Conservation (phyloP, 2,888 invertebrate genomes). For the Eupithecia pulchellata region DNA sequence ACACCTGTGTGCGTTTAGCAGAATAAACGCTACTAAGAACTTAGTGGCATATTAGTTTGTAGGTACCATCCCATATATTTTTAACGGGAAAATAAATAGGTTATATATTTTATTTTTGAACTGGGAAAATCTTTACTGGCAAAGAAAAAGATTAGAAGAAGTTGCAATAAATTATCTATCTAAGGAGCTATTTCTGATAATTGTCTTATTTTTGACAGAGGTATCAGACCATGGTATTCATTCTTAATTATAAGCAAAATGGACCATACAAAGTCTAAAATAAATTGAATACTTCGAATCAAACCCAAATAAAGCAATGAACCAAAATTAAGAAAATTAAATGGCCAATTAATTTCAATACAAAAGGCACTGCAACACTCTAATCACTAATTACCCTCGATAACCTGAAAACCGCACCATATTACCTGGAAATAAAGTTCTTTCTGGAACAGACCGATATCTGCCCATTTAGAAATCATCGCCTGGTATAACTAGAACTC, state of each 20-base stretch:
- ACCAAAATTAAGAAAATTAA: constrained; percentile 47
- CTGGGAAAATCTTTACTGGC: too few relatives aligned
- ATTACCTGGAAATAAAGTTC: constrained; percentile 41
- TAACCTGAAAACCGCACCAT: constrained; percentile 40
- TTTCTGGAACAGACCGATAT: constrained; percentile 43
- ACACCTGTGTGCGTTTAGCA: neutral
- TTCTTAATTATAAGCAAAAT: neutral
- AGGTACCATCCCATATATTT: too few relatives aligned
- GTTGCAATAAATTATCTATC: too few relatives aligned
- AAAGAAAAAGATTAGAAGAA: too few relatives aligned
- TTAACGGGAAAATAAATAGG: too few relatives aligned
- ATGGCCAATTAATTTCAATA: constrained; percentile 63
- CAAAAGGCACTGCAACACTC: constrained; percentile 62
- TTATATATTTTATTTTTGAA: too few relatives aligned
- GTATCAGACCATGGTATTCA: neutral
- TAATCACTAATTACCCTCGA: constrained; percentile 49
- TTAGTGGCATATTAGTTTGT: too few relatives aligned
- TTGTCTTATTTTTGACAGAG: too few relatives aligned
- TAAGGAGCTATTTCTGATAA: too few relatives aligned
- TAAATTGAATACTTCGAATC: constrained; percentile 26
- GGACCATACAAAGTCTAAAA: constrained; percentile 9
- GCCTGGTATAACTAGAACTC: constrained; percentile 53
- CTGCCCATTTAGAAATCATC: constrained; percentile 50
- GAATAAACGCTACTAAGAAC: neutral
- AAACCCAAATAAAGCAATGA: constrained; percentile 54